Evolutionary conservation across 2,797 vertebrate genomes (phyloP).

Genomic region (Rhabdophis nuchalis): DNA sequence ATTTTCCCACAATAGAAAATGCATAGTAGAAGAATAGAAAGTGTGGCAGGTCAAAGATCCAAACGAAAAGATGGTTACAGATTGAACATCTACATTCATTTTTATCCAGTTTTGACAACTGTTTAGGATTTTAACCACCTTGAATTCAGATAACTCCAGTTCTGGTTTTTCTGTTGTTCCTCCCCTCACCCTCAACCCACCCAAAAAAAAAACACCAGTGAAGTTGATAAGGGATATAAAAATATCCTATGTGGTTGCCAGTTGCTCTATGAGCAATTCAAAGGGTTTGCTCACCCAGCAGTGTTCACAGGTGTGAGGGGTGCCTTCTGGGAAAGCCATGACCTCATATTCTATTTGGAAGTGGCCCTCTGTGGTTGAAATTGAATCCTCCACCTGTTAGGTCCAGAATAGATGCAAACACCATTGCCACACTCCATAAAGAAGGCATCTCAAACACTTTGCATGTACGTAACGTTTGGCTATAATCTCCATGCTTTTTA

Average conservation of each 20-base stretch:
- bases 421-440: constrained; percentile 25
- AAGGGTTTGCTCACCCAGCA: constrained; percentile 12
- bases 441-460: constrained; percentile 37
- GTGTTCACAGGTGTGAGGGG: constrained; percentile 44
- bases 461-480: constrained; percentile 1
- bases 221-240: not conserved
- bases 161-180: not conserved
- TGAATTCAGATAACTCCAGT: not conserved
- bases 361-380: constrained; percentile 34
- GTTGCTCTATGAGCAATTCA: constrained; percentile 29
- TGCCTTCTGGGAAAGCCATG: constrained; percentile 40
- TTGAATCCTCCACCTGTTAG: constrained; percentile 41
- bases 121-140: not conserved
- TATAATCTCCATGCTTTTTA: constrained; percentile 23
- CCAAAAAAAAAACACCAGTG: not conserved
- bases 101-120: not conserved
- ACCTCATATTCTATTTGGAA: constrained; percentile 45
- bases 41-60: too few relatives aligned
- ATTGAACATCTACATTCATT: not conserved
- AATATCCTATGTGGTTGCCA: constrained; percentile 20
- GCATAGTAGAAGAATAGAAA: too few relatives aligned
- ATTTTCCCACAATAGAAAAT: too few relatives aligned
- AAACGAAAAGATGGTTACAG: too few relatives aligned
- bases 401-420: constrained; percentile 44
- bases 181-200: not conserved